Base-by-base conservation (phyloP, 92 coral and sea anemone species). In the Parazoanthus atlanticus region DNA sequence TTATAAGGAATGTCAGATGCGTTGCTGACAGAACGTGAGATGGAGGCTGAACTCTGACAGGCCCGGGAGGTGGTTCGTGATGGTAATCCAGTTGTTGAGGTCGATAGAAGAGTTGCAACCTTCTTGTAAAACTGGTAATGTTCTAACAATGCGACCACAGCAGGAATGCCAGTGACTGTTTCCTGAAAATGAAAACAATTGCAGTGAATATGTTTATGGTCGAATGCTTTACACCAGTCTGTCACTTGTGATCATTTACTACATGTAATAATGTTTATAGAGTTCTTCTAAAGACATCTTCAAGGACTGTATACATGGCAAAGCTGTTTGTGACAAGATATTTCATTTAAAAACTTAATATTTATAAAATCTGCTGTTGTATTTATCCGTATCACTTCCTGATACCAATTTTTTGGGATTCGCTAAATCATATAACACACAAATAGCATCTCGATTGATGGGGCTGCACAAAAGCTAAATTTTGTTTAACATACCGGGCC, bases 1-100 rank as follows among this genome's bases (percentile, higher is more conserved):
- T 95, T 93, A 94, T 97, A 97, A 80, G 98, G 98, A 23, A 97
- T 90, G 76, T 93, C 95, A 43, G 96, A 91, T 70, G 90, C 89
- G 74, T 94, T 86, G 81, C 96, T 90, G 43, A 95, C 93, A 30
- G 98, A 89, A 34, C 85, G 85, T 15, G 98, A 92, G 29, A 90
- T 89, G 8, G 98, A 91, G 41, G 93, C 96, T 19, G 98, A 88
- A 85, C 98, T 94, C 80, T 94, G 97, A 70, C 99, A 95, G 32
- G 96, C 98, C 81, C 94, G 90, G 36, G 95, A 94, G 76, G 95
- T 92, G 36, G 95, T 91, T 47, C 96, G 89, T 38, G 90, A 86
- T 7, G 90, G 86, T 12, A 89, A 66, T 36, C 91, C 88, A 10
- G 82, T 78, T 3, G 93, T 64, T 61, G 93, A 70, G 86, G 72